Percentiles rank a stretch among this genome's conserved stretches.
Evolutionary conservation across 2,888 invertebrate genomes (phyloP).

Genomic region (Caenorhabditis auriculariae): DNA sequence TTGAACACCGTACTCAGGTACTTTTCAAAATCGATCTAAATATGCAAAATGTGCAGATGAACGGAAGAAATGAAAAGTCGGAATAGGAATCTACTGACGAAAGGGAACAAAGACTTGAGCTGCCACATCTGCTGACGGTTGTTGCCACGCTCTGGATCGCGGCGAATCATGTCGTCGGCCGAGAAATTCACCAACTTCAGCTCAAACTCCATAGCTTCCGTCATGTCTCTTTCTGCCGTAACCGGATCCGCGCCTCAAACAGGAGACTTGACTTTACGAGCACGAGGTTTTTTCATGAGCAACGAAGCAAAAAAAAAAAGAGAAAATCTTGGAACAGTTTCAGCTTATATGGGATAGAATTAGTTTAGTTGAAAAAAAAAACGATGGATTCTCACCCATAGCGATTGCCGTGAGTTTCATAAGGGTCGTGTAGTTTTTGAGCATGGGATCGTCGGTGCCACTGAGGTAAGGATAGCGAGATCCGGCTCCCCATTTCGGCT

Average conservation of each 20-base stretch:
- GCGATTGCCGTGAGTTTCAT: constrained; percentile 51
- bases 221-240: constrained; percentile 48
- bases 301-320: not conserved
- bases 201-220: constrained; percentile 56
- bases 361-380: not conserved
- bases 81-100: constrained; percentile 25
- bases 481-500: constrained; percentile 59
- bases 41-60: not conserved
- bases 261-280: too few relatives aligned
- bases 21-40: constrained; percentile 51
- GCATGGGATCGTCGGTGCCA: constrained; percentile 54
- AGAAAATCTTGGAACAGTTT: not conserved
- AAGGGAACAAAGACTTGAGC: constrained; percentile 46
- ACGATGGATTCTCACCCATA: constrained; percentile 17
- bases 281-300: not conserved
- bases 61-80: not conserved
- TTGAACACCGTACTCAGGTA: constrained; percentile 50
- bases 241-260: constrained; percentile 42
- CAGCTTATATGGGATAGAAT: not conserved
- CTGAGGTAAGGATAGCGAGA: constrained; percentile 53
- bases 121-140: constrained; percentile 53
- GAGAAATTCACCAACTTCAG: constrained; percentile 54
- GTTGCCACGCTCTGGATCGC: constrained; percentile 56
- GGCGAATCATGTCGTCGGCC: constrained; percentile 53
- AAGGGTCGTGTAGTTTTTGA: constrained; percentile 54